Percentiles rank a stretch among this genome's conserved stretches.
Conservation (phyloP, 2,888 invertebrate genomes). For the Epicampocera succincta region DNA sequence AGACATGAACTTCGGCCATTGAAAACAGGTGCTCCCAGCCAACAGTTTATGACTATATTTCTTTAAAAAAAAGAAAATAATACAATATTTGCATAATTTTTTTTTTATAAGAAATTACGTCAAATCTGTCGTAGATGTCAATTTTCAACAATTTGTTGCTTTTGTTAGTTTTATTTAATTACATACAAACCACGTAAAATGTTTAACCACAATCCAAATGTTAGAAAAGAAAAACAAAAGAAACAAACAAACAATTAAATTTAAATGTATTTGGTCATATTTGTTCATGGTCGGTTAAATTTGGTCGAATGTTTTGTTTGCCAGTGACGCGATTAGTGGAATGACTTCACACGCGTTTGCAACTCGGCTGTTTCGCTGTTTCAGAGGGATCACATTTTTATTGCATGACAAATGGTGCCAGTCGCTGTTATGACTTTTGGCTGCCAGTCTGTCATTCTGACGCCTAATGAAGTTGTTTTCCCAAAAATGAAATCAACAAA, state of each 20-base stretch:
- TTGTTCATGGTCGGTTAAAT: slow-evolving; percentile 54
- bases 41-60: too few relatives aligned
- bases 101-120: too few relatives aligned
- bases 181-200: slow-evolving; percentile 18
- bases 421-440: not conserved
- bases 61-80: too few relatives aligned
- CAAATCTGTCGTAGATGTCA: too few relatives aligned
- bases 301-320: slow-evolving; percentile 33
- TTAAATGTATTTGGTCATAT: slow-evolving; percentile 58
- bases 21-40: too few relatives aligned
- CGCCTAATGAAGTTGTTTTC: slow-evolving; percentile 12
- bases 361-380: not conserved
- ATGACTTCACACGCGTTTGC: not conserved
- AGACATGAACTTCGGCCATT: too few relatives aligned
- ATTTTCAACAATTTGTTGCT: not conserved
- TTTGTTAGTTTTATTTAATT: slow-evolving; percentile 44
- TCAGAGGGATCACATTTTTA: slow-evolving; percentile 27
- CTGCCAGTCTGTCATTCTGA: not conserved
- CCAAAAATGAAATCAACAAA: not conserved
- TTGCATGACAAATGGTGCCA: slow-evolving; percentile 38
- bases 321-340: not conserved
- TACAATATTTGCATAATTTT: too few relatives aligned
- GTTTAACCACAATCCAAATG: slow-evolving; percentile 33
- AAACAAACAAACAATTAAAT: slow-evolving; percentile 51
- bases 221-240: not conserved